These are phyloP conservation scores for Neosilurus hyrtlii DNA, from an alignment of 2,797 vertebrate genomes.

Conservation along the genomic window DNA sequence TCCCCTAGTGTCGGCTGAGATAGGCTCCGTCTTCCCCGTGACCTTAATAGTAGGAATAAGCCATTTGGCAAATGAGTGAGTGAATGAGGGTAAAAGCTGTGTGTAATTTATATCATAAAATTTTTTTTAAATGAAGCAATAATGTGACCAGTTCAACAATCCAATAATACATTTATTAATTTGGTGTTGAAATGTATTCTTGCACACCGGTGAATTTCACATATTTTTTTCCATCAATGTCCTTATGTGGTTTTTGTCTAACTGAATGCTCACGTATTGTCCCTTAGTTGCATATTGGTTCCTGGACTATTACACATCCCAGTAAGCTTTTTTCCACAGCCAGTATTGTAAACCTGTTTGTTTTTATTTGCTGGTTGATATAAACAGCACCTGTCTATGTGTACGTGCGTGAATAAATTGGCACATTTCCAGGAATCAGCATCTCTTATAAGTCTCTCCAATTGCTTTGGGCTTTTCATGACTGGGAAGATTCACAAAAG, in stretches of 20 bases:
- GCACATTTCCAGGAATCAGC: slow-evolving; percentile 30
- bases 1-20: too few species aligned
- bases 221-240: not conserved
- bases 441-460: not conserved
- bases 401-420: slow-evolving; percentile 38
- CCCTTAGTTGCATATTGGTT: slow-evolving; percentile 8
- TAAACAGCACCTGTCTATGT: slow-evolving; percentile 41
- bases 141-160: not conserved
- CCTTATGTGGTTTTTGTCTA: slow-evolving; percentile 14
- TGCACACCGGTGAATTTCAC: not conserved
- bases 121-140: not conserved
- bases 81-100: not conserved
- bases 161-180: not conserved
- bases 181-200: not conserved
- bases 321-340: not conserved
- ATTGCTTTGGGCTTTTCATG: not conserved
- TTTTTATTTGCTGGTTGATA: slow-evolving; percentile 50
- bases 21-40: too few species aligned
- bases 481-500: slow-evolving; percentile 9
- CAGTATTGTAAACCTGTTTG: slow-evolving; percentile 34
- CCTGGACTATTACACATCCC: slow-evolving; percentile 22
- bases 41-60: too few species aligned
- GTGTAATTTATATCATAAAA: not conserved
- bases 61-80: too few species aligned
- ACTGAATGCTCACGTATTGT: slow-evolving; percentile 16